Evolutionary conservation across 2,113 vertebrate species (phyloP), one percentile per base, ranked within the genome.

Genomic region (Tupaia chinensis): DNA sequence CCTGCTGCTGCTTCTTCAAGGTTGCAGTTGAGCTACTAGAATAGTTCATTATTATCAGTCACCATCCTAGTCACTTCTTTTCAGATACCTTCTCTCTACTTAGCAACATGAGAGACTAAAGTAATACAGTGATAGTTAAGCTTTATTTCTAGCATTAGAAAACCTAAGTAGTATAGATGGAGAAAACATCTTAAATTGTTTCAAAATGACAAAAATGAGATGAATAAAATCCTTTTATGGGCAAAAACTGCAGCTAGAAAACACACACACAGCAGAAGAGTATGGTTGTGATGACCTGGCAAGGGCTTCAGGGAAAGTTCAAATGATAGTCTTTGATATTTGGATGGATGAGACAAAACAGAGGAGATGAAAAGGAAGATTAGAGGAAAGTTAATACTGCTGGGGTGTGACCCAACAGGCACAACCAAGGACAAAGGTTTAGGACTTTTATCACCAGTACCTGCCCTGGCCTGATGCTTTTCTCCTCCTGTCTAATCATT

Each of bases 61-160:
- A 87, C 68, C 87, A 74, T n/a, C 44, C 54, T 61, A n/a, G 9
- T 25, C 76, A 17, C 61, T 93, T 70, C 65, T 87, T 81, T 74
- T 54, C 53, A 77, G 79, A 82, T 69, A 7, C 29, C 82, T 17
- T 65, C 20, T 87, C 27, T 89, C 66, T 72, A 29, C 87, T 72
- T 32, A 66, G 54, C 61, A n/a, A 82, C 69, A 86, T 7, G 29
- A 93, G 82, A 91, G n/a, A n/a, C 44, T 89, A n/a, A 72, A 81
- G 58, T 32, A 92, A 65, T n/a, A 12, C 12, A 9, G 16, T 20
- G 70, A 60, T 58, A 91, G 89, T 87, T 81, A 89, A 56, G 44
- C 79, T 89, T 94, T 91, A 96, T 91, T 94, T 58, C 56, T 87
- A 85, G 34, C 61, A 85, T 74, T 79, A 91, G 29, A 44, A 87